These are phyloP conservation scores for Gnathonemus longibarbis DNA, from an alignment of 2,113 vertebrate species.

Conservation along the genomic window DNA sequence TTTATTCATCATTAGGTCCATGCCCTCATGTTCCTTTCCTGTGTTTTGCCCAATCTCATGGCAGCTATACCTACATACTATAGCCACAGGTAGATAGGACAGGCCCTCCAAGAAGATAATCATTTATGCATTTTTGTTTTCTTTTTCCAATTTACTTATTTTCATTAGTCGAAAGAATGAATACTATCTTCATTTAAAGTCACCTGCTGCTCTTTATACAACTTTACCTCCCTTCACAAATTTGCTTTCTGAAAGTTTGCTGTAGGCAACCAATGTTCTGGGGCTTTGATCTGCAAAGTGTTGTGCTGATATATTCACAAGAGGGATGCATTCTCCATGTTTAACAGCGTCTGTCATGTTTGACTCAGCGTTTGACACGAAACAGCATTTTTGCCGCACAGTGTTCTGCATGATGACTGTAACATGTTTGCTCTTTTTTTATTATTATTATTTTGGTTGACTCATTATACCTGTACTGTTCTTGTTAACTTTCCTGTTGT, in stretches of 20 bases:
- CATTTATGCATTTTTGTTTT: neutral
- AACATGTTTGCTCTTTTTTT: slow-evolving; percentile 60
- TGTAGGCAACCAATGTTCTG: neutral
- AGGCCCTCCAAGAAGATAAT: slow-evolving; percentile 14
- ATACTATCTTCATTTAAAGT: neutral
- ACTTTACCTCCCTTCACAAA: neutral
- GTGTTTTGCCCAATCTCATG: slow-evolving; percentile 55
- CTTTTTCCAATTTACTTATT: neutral
- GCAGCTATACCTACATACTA: slow-evolving; percentile 58
- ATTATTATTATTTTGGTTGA: slow-evolving; percentile 21
- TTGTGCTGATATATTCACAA: neutral
- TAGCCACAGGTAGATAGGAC: slow-evolving; percentile 65
- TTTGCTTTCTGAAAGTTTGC: neutral
- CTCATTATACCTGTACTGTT: slow-evolving; percentile 18
- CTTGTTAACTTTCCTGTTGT: neutral
- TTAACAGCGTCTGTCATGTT: slow-evolving; percentile 77
- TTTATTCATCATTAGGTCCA: slow-evolving; percentile 59
- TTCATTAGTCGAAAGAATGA: neutral
- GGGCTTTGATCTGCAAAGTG: neutral
- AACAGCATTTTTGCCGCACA: slow-evolving; percentile 73
- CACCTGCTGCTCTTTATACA: neutral
- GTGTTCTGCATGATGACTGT: slow-evolving; percentile 67
- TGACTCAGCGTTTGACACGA: slow-evolving; percentile 78
- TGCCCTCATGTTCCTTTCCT: slow-evolving; percentile 55
- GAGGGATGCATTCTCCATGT: slow-evolving; percentile 44